A percentile compares a stretch with the other conserved stretches of the same genome.
Conservation (phyloP, 2,113 vertebrate genomes). For the Corvus hawaiiensis region DNA sequence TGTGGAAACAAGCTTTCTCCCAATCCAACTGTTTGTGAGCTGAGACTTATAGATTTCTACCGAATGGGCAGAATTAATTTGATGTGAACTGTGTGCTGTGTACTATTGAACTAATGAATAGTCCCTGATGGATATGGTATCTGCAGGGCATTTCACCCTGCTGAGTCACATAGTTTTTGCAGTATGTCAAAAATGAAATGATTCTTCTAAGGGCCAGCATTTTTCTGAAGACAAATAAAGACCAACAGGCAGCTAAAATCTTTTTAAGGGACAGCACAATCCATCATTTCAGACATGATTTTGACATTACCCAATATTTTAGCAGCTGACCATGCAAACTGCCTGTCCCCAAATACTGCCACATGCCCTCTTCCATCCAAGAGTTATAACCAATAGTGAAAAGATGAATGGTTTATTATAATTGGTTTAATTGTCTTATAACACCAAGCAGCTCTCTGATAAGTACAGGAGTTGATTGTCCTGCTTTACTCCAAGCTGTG, state of each 20-base stretch:
- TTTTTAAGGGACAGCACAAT: not conserved
- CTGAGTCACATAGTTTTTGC: slow-evolving; percentile 18
- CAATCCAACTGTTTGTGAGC: not conserved
- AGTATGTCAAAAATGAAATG: slow-evolving; percentile 21
- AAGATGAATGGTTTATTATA: not conserved
- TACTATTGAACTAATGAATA: not conserved
- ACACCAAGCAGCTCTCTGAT: not conserved
- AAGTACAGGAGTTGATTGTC: not conserved
- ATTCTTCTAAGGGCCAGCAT: slow-evolving; percentile 48
- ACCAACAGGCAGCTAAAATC: not conserved
- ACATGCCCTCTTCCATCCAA: not conserved
- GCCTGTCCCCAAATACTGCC: not conserved
- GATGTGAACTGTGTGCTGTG: not conserved
- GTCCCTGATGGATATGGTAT: not conserved
- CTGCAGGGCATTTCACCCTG: not conserved
- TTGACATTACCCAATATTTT: not conserved
- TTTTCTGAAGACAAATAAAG: slow-evolving; percentile 21
- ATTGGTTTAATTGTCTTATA: not conserved
- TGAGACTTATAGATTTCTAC: not conserved
- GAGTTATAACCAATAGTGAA: not conserved
- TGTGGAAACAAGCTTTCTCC: not conserved
- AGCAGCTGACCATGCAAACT: not conserved
- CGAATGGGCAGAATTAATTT: not conserved
- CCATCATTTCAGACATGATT: not conserved
- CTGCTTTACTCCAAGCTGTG: not conserved